Evolutionary conservation across 2,888 invertebrate genomes (phyloP).

Genomic region (Celastrina argiolus): DNA sequence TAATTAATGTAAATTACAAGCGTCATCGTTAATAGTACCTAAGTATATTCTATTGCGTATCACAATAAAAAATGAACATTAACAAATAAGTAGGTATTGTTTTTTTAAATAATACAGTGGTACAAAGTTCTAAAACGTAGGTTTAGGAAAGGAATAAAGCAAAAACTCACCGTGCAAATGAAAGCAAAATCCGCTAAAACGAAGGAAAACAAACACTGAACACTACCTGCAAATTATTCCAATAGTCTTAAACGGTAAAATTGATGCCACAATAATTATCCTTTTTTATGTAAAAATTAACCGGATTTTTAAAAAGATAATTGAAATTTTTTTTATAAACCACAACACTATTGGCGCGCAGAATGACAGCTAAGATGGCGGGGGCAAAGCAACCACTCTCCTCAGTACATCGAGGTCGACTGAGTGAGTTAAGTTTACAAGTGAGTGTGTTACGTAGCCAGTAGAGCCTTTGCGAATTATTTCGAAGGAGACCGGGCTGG

Average conservation of each 20-base stretch:
- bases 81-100: not conserved
- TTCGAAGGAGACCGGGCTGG: constrained; percentile 57
- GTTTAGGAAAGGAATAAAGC: not conserved
- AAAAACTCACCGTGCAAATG: constrained; percentile 12
- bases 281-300: constrained; percentile 22
- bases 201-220: constrained; percentile 32
- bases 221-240: constrained; percentile 31
- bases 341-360: constrained; percentile 52
- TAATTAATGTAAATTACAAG: not conserved
- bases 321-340: constrained; percentile 29
- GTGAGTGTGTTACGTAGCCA: constrained; percentile 53
- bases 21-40: not conserved
- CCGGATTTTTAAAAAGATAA: constrained; percentile 24
- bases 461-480: constrained; percentile 51
- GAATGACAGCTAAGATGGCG: constrained; percentile 58
- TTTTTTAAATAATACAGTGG: not conserved
- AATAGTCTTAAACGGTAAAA: constrained; percentile 20
- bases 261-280: not conserved
- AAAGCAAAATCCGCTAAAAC: constrained; percentile 23
- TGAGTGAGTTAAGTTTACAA: constrained; percentile 51
- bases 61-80: no score
- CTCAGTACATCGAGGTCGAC: constrained; percentile 65
- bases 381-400: constrained; percentile 45
- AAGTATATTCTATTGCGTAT: not conserved
- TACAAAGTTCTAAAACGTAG: not conserved